phyloP scores from a whole-genome alignment of 35 echinoderm and acorn worm species.

The Amphiura filiformis region DNA sequence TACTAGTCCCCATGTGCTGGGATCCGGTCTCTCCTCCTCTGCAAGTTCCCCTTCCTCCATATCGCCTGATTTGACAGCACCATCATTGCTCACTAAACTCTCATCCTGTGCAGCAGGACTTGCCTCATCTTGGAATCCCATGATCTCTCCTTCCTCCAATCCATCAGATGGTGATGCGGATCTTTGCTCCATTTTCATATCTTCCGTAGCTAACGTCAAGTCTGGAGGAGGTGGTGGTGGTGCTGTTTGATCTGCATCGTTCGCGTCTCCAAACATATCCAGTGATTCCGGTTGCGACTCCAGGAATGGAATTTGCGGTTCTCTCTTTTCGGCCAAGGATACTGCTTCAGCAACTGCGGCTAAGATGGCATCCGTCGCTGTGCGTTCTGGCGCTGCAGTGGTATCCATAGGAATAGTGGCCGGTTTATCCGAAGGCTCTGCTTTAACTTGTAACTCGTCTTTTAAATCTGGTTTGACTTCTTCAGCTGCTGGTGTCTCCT shows the following conservation, averaged over 20 bases:
- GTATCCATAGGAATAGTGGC: too few species aligned
- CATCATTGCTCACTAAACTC: not conserved
- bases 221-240: too few species aligned
- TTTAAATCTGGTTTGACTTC: too few species aligned
- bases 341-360: not conserved
- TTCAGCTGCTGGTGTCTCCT: too few species aligned
- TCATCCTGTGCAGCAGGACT: not conserved
- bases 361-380: not conserved
- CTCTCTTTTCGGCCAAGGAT: not conserved
- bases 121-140: not conserved
- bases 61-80: not conserved
- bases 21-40: slow-evolving; percentile 18
- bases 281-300: not conserved
- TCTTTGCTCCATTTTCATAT: not conserved
- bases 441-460: too few species aligned
- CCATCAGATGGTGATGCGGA: not conserved
- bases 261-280: not conserved
- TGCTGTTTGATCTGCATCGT: not conserved
- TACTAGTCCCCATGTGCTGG: slow-evolving; percentile 59
- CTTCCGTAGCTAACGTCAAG: too few species aligned
- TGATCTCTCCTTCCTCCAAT: not conserved
- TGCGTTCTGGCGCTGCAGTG: too few species aligned
- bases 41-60: slow-evolving; percentile 37
- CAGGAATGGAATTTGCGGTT: too few species aligned
- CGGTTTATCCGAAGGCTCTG: too few species aligned